Percentiles rank a stretch among this genome's conserved stretches.
Evolutionary conservation across 2,888 invertebrate genomes (phyloP).

Genomic region (Cataglyphis rosenhaueri): DNA sequence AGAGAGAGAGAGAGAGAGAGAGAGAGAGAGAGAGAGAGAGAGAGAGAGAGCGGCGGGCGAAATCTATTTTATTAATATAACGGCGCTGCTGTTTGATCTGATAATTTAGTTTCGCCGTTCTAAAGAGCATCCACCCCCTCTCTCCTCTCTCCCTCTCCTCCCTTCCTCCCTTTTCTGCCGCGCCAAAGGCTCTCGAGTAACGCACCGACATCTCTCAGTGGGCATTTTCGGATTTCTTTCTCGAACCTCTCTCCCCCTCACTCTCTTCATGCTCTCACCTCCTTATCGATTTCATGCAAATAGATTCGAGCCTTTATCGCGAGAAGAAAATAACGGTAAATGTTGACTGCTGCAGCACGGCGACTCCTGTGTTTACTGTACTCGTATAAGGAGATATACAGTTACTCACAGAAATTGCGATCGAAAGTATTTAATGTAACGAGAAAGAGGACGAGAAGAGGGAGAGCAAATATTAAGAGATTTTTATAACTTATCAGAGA

Average conservation of each 20-base stretch:
- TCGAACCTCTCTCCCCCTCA: background rate
- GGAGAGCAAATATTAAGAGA: background rate
- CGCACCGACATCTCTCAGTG: constrained; percentile 47
- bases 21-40: too few species aligned
- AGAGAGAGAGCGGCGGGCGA: constrained; percentile 47
- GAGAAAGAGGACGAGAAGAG: background rate
- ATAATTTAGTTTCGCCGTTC: constrained; percentile 78
- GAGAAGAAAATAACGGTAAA: constrained; percentile 25
- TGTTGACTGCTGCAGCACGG: background rate
- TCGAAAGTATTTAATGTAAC: background rate
- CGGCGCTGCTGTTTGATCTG: constrained; percentile 80
- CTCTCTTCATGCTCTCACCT: background rate
- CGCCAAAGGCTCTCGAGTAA: constrained; percentile 53
- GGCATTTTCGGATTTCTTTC: constrained; percentile 57
- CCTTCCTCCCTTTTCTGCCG: constrained; percentile 44
- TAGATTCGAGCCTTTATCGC: constrained; percentile 28
- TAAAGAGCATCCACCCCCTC: constrained; percentile 64
- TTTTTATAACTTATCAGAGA: background rate
- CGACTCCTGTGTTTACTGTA: background rate
- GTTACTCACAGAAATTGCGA: background rate
- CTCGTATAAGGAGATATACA: background rate
- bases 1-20: too few species aligned
- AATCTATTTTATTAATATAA: constrained; percentile 83
- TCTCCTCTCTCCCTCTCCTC: background rate
- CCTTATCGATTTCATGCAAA: constrained; percentile 43